These are phyloP conservation scores for Sphaeramia orbicularis DNA, from an alignment of 2,797 vertebrate species.

Conservation along the genomic window DNA sequence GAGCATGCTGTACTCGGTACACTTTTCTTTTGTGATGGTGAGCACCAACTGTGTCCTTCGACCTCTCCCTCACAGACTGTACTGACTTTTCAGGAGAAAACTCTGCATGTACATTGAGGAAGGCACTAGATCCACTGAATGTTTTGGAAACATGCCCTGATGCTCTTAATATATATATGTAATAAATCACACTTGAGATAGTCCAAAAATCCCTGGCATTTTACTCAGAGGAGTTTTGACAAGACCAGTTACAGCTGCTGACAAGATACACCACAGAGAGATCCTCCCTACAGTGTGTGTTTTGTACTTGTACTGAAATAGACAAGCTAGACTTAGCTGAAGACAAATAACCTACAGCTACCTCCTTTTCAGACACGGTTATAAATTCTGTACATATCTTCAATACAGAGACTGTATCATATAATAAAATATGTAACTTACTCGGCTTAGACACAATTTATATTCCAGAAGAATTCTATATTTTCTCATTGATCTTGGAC, in stretches of 20 bases:
- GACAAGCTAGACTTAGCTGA: constrained; percentile 36
- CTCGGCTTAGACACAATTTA: background rate
- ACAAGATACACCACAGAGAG: constrained; percentile 31
- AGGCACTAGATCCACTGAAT: background rate
- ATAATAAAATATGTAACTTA: constrained; percentile 2
- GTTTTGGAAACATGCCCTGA: constrained; percentile 6
- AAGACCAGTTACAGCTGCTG: constrained; percentile 20
- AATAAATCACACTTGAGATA: constrained; percentile 27
- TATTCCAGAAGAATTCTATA: background rate
- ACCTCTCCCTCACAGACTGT: constrained; percentile 15
- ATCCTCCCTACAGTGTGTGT: constrained; percentile 20
- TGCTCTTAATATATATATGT: constrained; percentile 4
- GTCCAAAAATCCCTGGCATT: constrained; percentile 4
- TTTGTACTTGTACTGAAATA: constrained; percentile 37
- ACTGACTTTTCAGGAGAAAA: constrained; percentile 11
- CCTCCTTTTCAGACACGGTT: constrained; percentile 23
- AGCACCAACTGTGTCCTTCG: constrained; percentile 19
- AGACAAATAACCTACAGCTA: constrained; percentile 50
- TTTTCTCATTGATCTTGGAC: background rate
- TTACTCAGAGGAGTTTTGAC: constrained; percentile 15
- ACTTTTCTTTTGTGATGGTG: constrained; percentile 16
- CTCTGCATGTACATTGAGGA: background rate
- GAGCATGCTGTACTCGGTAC: constrained; percentile 25
- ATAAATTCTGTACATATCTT: constrained; percentile 23
- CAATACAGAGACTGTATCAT: constrained; percentile 17